Conservation (phyloP, 2,113 vertebrate genomes). For the Myotis yumanensis region DNA sequence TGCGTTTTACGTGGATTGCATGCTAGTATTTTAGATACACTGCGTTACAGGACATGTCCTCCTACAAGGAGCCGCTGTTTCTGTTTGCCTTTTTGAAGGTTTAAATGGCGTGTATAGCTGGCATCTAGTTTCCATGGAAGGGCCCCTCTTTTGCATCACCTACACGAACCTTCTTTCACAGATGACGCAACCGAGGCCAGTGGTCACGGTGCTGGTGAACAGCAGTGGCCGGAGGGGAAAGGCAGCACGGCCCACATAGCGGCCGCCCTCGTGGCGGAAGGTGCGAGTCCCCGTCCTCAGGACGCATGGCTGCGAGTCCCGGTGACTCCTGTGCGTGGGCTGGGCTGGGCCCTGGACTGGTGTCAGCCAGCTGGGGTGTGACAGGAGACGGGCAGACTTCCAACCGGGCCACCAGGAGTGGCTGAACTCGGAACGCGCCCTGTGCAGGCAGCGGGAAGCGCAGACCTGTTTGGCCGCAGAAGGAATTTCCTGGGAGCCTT, state of each 20-base stretch:
- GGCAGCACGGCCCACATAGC: rapidly evolving
- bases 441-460: neutral
- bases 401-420: neutral
- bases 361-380: neutral
- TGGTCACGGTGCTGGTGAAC: neutral
- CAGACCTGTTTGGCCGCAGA: neutral
- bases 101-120: neutral
- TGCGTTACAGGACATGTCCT: neutral
- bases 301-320: neutral
- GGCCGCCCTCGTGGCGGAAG: rapidly evolving
- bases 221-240: rapidly evolving
- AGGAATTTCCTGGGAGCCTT: neutral
- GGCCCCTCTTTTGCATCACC: too few relatives aligned
- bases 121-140: neutral
- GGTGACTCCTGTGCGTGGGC: neutral
- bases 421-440: neutral
- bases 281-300: neutral
- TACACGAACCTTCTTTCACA: neutral
- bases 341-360: neutral
- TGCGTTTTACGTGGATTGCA: neutral
- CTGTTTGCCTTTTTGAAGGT: neutral
- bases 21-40: neutral
- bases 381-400: neutral
- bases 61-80: neutral
- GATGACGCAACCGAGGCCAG: neutral